phyloP scores from a whole-genome alignment of 2,113 vertebrate genomes.

The Plecturocebus donacophilus region DNA sequence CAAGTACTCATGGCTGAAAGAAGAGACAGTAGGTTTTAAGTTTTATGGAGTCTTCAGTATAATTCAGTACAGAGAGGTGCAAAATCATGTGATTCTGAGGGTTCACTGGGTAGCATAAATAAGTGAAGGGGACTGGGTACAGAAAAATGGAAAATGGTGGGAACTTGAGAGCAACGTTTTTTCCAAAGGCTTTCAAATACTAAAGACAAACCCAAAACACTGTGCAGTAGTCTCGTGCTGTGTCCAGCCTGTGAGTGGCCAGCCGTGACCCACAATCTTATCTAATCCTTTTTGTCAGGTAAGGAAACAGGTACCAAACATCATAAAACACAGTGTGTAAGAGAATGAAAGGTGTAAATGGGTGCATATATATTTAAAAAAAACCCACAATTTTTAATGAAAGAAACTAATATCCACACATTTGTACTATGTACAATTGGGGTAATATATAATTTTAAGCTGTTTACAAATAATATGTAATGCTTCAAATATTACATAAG shows the following conservation, averaged over 20 bases:
- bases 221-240: background rate
- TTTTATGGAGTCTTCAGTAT: background rate
- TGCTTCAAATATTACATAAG: conserved; percentile 94
- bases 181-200: background rate
- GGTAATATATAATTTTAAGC: conserved; percentile 93
- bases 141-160: background rate
- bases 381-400: conserved; percentile 87
- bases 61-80: background rate
- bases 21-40: background rate
- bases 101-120: background rate
- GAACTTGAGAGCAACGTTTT: background rate
- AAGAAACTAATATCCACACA: conserved; percentile 86
- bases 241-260: background rate
- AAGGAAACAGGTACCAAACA: background rate
- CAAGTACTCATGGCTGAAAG: background rate
- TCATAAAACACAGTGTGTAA: background rate
- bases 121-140: background rate
- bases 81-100: background rate
- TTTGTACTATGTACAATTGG: conserved; percentile 86
- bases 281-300: background rate
- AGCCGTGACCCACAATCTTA: background rate
- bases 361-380: conserved; percentile 77
- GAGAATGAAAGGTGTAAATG: conserved; percentile 38
- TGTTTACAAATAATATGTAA: conserved; percentile 96
- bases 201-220: background rate